Evolutionary conservation across 2,888 invertebrate genomes (phyloP), one percentile per base, ranked within the genome.

Genomic region (Dromius quadrimaculatus): DNA sequence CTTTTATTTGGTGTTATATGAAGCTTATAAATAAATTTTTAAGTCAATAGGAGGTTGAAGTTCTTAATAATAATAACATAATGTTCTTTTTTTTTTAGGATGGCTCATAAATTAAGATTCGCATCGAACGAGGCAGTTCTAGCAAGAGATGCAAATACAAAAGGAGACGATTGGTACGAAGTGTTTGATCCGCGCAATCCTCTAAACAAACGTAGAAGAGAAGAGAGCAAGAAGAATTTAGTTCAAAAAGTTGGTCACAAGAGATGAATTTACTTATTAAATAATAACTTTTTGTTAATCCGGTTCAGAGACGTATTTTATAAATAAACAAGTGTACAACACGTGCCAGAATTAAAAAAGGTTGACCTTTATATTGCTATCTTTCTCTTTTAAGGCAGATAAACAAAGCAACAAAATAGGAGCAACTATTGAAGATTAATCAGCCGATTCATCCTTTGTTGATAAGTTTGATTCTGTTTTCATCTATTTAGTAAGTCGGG

Each of bases 151-250:
- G 97, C 97, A 0, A 98, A 95, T 64, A 92, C 93, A 0, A 94
- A 94, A 79, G 89, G 91, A 50, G 94, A 95, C 75, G 98, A 98
- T 77, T 95, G 98, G 94, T 99, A 96, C 80, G 97, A 97, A 79
- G 94, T 97, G 22, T 93, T 92, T 78, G 98, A 99, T 83, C 98
- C 99, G 0, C 85, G 98, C 73, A 98, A 98, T 85, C 93, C 96
- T 0, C 82, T 99, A 2, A 98, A 95, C 77, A 94, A 97, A 84
- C 85, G 98, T 59, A 89, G 97, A 79, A 86, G 98, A 64, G 95
- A 93, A 77, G 82, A 75, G 32, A 72, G 75, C 17, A 73, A 74
- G 22, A 78, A 75, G 72, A 38, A 71, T 23, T 13, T 59, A 11
- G 22, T 9, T 13, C 36, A 59, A 19, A 70, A 70, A 62, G 36